phyloP scores from a whole-genome alignment of 2,797 vertebrate species.

The Phrynocephalus forsythii region DNA sequence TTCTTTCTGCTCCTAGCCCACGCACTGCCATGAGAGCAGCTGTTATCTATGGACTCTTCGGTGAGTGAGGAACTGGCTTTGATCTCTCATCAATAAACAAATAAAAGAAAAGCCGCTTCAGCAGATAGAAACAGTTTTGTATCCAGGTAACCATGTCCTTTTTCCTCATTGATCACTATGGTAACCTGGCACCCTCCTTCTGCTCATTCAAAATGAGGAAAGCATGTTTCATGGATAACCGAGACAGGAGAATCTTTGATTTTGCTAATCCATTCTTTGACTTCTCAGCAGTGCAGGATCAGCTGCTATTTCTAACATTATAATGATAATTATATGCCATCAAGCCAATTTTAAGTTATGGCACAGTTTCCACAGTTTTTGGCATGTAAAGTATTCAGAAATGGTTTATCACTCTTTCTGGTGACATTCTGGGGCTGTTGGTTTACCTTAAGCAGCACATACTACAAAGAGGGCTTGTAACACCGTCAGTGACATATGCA shows the following conservation, averaged over 20 bases:
- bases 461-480: no score
- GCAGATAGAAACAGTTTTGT: constrained; percentile 55
- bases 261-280: constrained; percentile 58
- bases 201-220: constrained; percentile 67
- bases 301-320: constrained; percentile 39
- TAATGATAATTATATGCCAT: no score
- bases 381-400: no score
- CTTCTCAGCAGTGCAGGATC: constrained; percentile 45
- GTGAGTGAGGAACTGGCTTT: constrained; percentile 50
- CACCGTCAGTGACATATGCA: no score
- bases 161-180: constrained; percentile 73
- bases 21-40: background rate
- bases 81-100: constrained; percentile 67
- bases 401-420: no score
- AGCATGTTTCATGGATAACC: constrained; percentile 53
- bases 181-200: constrained; percentile 71
- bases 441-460: no score
- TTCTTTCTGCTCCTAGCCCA: background rate
- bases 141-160: constrained; percentile 72
- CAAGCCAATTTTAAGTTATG: no score
- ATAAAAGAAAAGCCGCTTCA: constrained; percentile 49
- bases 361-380: no score
- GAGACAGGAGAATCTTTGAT: constrained; percentile 61
- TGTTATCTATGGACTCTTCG: background rate
- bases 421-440: no score